Evolutionary conservation across 2,888 invertebrate species (phyloP).

Genomic region (Zootermopsis nevadensis): DNA sequence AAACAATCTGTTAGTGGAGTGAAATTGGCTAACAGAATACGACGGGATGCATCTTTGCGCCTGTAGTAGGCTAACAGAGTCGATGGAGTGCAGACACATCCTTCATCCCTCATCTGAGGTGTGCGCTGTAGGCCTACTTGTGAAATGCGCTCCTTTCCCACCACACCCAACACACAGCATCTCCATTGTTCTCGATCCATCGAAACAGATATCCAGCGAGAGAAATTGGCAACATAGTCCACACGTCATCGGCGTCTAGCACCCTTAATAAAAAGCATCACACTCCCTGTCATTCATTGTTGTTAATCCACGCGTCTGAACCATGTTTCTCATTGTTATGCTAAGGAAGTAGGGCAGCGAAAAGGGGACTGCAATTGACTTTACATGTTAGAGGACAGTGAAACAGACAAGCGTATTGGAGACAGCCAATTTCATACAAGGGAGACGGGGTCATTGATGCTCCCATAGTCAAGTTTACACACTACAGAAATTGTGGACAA

Average conservation of each 20-base stretch:
- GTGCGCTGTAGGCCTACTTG: too few species aligned
- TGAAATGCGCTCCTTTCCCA: too few species aligned
- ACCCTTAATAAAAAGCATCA: conserved; percentile 41
- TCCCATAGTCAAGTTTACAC: conserved; percentile 12
- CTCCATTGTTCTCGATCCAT: neutral
- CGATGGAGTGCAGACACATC: too few species aligned
- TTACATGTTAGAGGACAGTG: conserved; percentile 41
- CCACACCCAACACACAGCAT: too few species aligned
- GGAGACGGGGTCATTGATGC: conserved; percentile 11
- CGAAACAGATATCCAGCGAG: conserved; percentile 3
- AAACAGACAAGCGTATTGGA: conserved; percentile 5
- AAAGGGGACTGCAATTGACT: conserved; percentile 42
- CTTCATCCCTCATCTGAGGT: too few species aligned
- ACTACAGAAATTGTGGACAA: conserved; percentile 21
- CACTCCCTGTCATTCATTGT: conserved; percentile 43
- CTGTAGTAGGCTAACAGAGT: too few species aligned
- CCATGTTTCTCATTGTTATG: conserved; percentile 43
- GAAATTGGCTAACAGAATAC: too few species aligned
- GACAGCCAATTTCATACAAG: conserved; percentile 29
- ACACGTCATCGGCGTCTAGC: conserved; percentile 39
- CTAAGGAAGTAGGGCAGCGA: conserved; percentile 38
- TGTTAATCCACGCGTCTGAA: conserved; percentile 41
- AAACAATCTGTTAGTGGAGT: too few species aligned
- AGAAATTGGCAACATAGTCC: conserved; percentile 40
- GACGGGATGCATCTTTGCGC: too few species aligned